Evolutionary conservation across 1,140 invertebrate genomes (phyloP), one percentile per base, ranked within the genome.

Genomic region (Phymorhynchus buccinoides): DNA sequence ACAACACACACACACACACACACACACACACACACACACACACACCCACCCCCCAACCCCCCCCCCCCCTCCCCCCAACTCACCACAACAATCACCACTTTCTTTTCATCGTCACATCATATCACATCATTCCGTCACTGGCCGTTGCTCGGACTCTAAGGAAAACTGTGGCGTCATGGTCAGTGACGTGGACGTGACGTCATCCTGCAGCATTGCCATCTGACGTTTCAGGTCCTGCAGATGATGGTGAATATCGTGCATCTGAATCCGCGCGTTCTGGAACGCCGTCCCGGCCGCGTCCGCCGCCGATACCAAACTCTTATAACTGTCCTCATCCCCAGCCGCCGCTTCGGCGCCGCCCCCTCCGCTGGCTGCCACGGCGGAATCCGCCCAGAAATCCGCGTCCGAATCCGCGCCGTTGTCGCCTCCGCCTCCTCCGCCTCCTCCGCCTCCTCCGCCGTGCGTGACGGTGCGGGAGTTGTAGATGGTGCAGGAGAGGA

Each of bases 231-330:
- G 87, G 48, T 87, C 87, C 77, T 90, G 89, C 27, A 91, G 83
- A 78, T 90, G 90, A 30, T 88, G 82, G 42, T 91, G 90, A 56
- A 91, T 91, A 66, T 91, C 90, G 75, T 89, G 88, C 90, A 91
- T 91, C 83, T 91, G 89, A 39, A 85, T 86, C 35, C 90, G 85
- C 1, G 90, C 90, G 80, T 90, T 88, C 35, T 90, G 85, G 84
- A 91, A 91, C 39, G 88, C 88, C 6, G 86, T 86, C 32, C 87
- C 87, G 39, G 87, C 89, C 1, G 87, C 87, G 48, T 90, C 87
- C 1, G 89, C 88, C 18, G 90, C 85, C 0, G 84, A 83, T 41
- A 88, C 89, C 14, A 90, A 71, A 3, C 86, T 85, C 66, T 88
- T 83, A 78, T 89, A 89, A n/a, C 81, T 79, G 14, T 87, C 88